phyloP scores from a whole-genome alignment of 2,797 vertebrate species.

The Leptatherina wallacei region DNA sequence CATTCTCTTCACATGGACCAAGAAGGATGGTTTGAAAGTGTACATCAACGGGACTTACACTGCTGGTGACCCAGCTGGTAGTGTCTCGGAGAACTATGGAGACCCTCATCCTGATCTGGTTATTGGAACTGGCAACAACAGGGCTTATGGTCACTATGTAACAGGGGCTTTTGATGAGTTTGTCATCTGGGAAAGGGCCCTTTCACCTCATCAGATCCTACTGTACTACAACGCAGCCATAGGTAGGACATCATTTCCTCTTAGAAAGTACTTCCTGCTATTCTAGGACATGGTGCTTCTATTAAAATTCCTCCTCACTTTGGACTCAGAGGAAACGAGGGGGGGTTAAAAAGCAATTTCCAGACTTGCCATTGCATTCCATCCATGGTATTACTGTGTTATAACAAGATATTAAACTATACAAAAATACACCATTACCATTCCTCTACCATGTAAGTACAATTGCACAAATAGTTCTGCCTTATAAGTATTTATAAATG shows the following conservation, averaged over 20 bases:
- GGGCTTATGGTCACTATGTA: conserved; percentile 74
- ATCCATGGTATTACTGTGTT: conserved; percentile 51
- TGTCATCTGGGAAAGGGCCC: conserved; percentile 94
- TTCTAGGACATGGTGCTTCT: conserved; percentile 37
- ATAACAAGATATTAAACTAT: conserved; percentile 52
- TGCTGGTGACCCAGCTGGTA: conserved; percentile 80
- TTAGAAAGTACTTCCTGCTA: conserved; percentile 47
- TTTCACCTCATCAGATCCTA: conserved; percentile 84
- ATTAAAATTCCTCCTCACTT: conserved; percentile 44
- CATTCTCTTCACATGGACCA: conserved; percentile 93
- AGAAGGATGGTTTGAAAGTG: conserved; percentile 89
- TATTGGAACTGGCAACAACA: conserved; percentile 80
- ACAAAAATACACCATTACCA: conserved; percentile 39
- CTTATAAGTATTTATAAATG: conserved; percentile 70
- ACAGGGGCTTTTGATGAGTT: conserved; percentile 94
- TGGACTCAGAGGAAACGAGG: conserved; percentile 50
- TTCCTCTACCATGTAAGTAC: conserved; percentile 43
- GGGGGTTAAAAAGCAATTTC: conserved; percentile 70
- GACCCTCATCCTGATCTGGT: conserved; percentile 83
- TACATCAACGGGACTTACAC: conserved; percentile 92
- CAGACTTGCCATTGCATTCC: conserved; percentile 61
- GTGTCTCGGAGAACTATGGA: conserved; percentile 83
- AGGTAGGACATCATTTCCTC: conserved; percentile 79
- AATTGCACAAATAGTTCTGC: conserved; percentile 66
- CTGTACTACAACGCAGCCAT: conserved; percentile 91